Evolutionary conservation across 2,888 invertebrate genomes (phyloP), one percentile per base, ranked within the genome.

Genomic region (Branchipolynoe longqiensis): DNA sequence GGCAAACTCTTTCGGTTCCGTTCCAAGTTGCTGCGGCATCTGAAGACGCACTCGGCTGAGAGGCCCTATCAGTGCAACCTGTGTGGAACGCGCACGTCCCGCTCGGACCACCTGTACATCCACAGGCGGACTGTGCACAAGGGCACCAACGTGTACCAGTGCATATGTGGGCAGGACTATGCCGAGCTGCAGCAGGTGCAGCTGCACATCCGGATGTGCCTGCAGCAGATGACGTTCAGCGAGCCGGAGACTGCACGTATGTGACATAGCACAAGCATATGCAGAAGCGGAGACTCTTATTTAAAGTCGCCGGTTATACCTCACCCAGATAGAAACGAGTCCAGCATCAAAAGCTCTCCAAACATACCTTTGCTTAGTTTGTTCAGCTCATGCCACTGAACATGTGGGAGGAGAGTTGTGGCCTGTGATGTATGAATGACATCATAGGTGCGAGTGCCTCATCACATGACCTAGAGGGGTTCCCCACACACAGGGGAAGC

Each of bases 41-140:
- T 48, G 48, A 78, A 78, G 28, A 78, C 18, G 22, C 78, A 78
- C 54, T 25, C 78, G 8, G 28, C 25, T 8, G 40, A 1, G 3
- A 1, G 28, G 25, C 40, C 78, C 12, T 78, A 78, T 33, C 18
- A 18, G 14, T 78, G 78, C 48, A 48, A 41, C 28, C 12, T 78
- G 48, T 78, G 78, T 18, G 78, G 48, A 1, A 12, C 18, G 40
- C 18, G 25, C 41, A 6, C 31, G 4, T 54, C 78, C 3, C 41
- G 78, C 3, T 41, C 78, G 6, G 78, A 78, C 54, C 41, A 78
- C 41, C 78, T 78, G 4, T 78, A 78, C 48, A 25, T 6, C 25
- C 78, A 78, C 78, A 41, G 78, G 54, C 78, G 78, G 31, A 25
- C 6, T n/a, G 48, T 78, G 28, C 78, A 78, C 54, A 25, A 8